Evolutionary conservation across 1,140 invertebrate species (phyloP), one percentile per base, ranked within the genome.

Genomic region (Battus philenor): DNA sequence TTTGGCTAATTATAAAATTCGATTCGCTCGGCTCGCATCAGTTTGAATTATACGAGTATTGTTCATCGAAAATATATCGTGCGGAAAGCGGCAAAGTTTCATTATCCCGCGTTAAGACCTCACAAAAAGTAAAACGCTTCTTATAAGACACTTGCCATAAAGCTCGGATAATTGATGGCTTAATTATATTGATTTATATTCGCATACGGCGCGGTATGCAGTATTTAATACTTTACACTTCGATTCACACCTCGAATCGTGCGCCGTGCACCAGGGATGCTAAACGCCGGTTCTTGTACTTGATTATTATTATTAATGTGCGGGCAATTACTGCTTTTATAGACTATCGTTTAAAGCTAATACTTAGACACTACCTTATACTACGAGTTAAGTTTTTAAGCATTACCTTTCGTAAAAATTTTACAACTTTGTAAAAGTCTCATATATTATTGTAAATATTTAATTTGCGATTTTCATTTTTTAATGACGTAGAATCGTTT

Each of bases 101-200:
- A 41, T 41, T 7, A 27, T 16, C 13, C 4, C 3, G 5, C 12
- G 24, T 18, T 29, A 41, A 33, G 9, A n/a, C 4, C n/a, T 4
- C 16, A 15, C 26, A 27, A 27, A 41, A 41, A n/a, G 12, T 41
- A 5, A 12, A 12, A 30, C 2, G 29, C 2, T 5, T 11, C 12
- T n/a, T n/a, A 26, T 16, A 15, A 29, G 15, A 16, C 16, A 20
- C 24, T 10, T 41, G 24, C 38, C 38, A 29, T 41, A 41, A 41
- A 29, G 26, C 16, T 27, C 38, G 7, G 4, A 6, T 27, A 27
- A 41, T 41, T 27, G 38, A 41, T 41, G 38, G 4, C 38, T 41
- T 41, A 41, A 41, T 41, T 41, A 41, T 29, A 26, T 41, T 41
- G 38, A 41, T 41, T 41, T 41, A 41, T 41, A 41, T 41, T 29